phyloP scores from a whole-genome alignment of 2,888 invertebrate species.

The Agrotis puta region DNA sequence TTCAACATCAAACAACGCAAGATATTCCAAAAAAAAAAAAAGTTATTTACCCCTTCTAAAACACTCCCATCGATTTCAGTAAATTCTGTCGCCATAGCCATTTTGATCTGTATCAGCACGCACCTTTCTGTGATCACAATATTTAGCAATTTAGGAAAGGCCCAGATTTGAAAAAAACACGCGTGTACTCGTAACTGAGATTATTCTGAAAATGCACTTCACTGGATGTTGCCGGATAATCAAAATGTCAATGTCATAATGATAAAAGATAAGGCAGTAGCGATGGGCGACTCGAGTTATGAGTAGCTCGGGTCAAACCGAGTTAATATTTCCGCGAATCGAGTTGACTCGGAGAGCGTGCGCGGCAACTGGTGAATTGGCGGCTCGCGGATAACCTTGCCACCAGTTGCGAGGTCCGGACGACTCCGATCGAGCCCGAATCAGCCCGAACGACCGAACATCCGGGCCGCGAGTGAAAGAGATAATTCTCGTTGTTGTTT shows the following conservation, averaged over 20 bases:
- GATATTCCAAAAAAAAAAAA: not conserved
- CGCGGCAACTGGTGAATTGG: too few species aligned
- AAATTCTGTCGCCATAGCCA: conserved; percentile 77
- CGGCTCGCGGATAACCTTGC: too few species aligned
- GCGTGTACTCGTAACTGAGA: not conserved
- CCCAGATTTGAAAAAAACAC: not conserved
- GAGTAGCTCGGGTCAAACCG: too few species aligned
- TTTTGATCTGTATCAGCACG: conserved; percentile 46
- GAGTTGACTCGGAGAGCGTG: too few species aligned
- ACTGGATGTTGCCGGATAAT: conserved; percentile 16
- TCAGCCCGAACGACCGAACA: too few species aligned
- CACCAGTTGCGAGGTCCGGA: too few species aligned
- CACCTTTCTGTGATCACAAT: conserved; percentile 8
- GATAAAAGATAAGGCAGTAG: conserved; percentile 20
- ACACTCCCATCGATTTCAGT: conserved; percentile 94
- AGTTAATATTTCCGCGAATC: too few species aligned
- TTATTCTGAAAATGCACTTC: conserved; percentile 1
- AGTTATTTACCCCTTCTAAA: conserved; percentile 94
- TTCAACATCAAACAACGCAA: not conserved
- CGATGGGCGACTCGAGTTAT: too few species aligned
- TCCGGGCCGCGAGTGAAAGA: too few species aligned
- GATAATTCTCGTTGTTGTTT: too few species aligned
- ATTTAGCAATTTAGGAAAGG: conserved; percentile 13
- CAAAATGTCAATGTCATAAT: conserved; percentile 37
- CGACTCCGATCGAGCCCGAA: too few species aligned